Conservation (phyloP, 2,797 vertebrate genomes). For the Amazonetta brasiliensis region DNA sequence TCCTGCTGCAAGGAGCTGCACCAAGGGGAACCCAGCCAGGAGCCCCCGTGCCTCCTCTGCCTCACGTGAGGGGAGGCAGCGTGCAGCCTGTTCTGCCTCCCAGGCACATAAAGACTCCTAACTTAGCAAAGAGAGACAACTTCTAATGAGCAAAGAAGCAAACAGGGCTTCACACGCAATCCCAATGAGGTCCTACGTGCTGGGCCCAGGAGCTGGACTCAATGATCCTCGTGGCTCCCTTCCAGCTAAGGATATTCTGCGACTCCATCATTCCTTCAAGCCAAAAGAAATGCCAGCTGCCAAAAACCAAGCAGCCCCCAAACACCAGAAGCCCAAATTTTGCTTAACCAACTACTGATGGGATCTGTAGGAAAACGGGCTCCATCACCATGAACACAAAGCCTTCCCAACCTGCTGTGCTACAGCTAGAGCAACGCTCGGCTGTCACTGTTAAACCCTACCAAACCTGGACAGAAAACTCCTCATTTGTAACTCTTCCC, state of each 20-base stretch:
- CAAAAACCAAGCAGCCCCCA: background rate
- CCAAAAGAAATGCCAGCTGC: background rate
- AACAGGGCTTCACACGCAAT: background rate
- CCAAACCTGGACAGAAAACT: background rate
- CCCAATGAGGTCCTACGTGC: background rate
- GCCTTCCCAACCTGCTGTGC: background rate
- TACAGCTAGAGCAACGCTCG: background rate
- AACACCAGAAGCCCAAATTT: background rate
- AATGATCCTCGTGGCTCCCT: no score
- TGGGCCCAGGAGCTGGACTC: no score
- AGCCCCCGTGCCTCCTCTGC: background rate
- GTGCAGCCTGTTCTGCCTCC: accelerated
- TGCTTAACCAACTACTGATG: background rate
- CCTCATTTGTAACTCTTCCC: background rate
- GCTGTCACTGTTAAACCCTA: background rate
- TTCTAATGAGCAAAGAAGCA: background rate
- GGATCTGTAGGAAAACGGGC: background rate
- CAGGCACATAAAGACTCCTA: background rate
- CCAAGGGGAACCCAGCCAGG: background rate
- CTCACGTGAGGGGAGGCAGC: background rate
- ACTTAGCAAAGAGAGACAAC: background rate
- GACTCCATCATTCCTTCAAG: background rate
- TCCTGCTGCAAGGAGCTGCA: background rate
- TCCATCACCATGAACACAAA: accelerated
- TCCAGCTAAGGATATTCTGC: no score